Conservation (phyloP, 2,888 invertebrate genomes). For the Desoria tigrina region DNA sequence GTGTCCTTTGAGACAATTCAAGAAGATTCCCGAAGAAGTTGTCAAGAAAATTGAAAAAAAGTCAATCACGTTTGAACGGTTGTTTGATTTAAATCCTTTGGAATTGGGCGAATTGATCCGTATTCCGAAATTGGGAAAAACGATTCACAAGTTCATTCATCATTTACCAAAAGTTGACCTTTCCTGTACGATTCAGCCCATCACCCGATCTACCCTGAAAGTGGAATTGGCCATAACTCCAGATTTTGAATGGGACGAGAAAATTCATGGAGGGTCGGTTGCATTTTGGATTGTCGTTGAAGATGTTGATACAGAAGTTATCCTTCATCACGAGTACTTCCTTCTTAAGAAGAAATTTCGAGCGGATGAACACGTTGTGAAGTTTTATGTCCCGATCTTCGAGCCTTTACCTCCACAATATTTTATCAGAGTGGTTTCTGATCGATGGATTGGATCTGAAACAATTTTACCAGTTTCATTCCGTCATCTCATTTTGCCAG, state of each 20-base stretch:
- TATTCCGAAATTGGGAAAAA: slow-evolving; percentile 89
- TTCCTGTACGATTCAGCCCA: slow-evolving; percentile 96
- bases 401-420: slow-evolving; percentile 98
- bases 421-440: slow-evolving; percentile 86
- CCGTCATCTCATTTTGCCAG: slow-evolving; percentile 92
- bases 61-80: slow-evolving; percentile 86
- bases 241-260: slow-evolving; percentile 99
- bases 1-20: slow-evolving; percentile 95
- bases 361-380: slow-evolving; percentile 90
- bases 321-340: slow-evolving; percentile 91
- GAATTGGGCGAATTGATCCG: slow-evolving; percentile 94
- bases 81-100: slow-evolving; percentile 94
- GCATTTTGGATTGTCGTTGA: slow-evolving; percentile 65
- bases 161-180: slow-evolving; percentile 96
- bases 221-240: slow-evolving; percentile 97
- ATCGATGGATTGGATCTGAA: slow-evolving; percentile 91
- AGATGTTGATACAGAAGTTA: slow-evolving; percentile 52
- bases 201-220: slow-evolving; percentile 86
- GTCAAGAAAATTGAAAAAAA: slow-evolving; percentile 98
- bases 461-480: slow-evolving; percentile 96
- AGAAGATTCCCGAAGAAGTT: slow-evolving; percentile 95
- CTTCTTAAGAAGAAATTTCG: slow-evolving; percentile 92
- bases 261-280: slow-evolving; percentile 70
- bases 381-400: slow-evolving; percentile 97
- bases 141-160: slow-evolving; percentile 92